Evolutionary conservation across 2,888 invertebrate genomes (phyloP).

Genomic region (Alviniconcha strummeri): DNA sequence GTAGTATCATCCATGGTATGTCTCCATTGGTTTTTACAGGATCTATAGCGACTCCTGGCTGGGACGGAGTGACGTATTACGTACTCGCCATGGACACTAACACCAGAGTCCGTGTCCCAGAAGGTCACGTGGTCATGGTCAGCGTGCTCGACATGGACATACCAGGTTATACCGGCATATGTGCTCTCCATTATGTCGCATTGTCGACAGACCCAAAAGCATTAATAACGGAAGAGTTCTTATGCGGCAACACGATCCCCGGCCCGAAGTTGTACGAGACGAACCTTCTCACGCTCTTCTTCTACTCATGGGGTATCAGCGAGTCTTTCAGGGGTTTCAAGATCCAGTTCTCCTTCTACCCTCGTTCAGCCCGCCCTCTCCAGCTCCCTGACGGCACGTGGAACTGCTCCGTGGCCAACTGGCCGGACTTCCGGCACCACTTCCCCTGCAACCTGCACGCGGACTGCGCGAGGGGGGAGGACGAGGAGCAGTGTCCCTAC

Average conservation of each 20-base stretch:
- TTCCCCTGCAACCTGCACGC: slow-evolving; percentile 14
- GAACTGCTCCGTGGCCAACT: slow-evolving; percentile 21
- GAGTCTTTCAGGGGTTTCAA: background rate
- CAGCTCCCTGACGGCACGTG: background rate
- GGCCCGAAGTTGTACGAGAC: background rate
- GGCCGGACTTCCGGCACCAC: background rate
- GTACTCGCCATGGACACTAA: background rate
- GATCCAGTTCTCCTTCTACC: slow-evolving; percentile 14
- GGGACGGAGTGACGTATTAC: background rate
- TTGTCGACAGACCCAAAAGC: background rate
- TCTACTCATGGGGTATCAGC: too few relatives aligned
- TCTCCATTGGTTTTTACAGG: background rate
- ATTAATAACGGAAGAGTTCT: background rate
- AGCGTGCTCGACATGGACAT: slow-evolving; percentile 3
- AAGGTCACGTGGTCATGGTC: background rate
- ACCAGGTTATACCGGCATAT: background rate
- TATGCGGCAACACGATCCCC: background rate
- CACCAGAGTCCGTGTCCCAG: background rate
- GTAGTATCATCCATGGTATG: too few relatives aligned
- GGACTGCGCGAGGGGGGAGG: background rate
- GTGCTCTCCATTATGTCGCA: background rate
- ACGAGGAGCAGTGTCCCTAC: slow-evolving; percentile 3
- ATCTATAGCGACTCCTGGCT: background rate
- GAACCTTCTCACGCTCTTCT: background rate
- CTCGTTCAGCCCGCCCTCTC: background rate